phyloP scores from a whole-genome alignment of 2,888 invertebrate species.

The Sphaerolaimus hirsutus region DNA sequence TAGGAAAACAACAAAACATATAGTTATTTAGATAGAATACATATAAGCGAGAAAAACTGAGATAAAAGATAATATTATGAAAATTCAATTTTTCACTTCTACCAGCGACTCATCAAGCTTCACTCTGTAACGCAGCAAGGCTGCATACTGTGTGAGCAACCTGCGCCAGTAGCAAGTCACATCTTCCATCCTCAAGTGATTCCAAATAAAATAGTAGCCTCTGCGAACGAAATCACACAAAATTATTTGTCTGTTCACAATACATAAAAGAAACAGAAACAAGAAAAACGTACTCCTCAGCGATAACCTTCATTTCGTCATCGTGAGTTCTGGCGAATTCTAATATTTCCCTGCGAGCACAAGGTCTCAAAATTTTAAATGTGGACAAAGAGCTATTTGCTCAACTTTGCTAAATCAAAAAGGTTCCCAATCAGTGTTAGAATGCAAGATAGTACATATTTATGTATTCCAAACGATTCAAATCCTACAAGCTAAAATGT shows the following conservation, averaged over 20 bases:
- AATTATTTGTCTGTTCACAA: constrained; percentile 1
- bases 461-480: no score
- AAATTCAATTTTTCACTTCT: neutral
- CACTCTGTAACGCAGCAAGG: constrained; percentile 42
- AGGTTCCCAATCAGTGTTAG: no score
- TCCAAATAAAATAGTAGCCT: constrained; percentile 57
- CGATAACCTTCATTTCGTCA: constrained; percentile 47
- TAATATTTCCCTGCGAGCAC: constrained; percentile 40
- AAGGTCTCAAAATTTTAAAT: no score
- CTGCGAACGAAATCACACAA: no score
- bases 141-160: constrained; percentile 47
- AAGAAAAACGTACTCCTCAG: constrained; percentile 32
- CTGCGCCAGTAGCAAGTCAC: constrained; percentile 63
- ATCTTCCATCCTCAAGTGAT: constrained; percentile 54
- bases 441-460: no score
- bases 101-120: constrained; percentile 4
- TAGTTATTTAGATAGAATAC: no score
- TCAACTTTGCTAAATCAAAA: no score
- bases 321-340: constrained; percentile 53
- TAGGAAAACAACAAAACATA: no score
- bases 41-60: no score
- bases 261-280: neutral
- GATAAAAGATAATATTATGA: no score
- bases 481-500: no score
- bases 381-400: no score